Conservation (phyloP, 2,888 invertebrate species). For the Pedicia rivosa region DNA sequence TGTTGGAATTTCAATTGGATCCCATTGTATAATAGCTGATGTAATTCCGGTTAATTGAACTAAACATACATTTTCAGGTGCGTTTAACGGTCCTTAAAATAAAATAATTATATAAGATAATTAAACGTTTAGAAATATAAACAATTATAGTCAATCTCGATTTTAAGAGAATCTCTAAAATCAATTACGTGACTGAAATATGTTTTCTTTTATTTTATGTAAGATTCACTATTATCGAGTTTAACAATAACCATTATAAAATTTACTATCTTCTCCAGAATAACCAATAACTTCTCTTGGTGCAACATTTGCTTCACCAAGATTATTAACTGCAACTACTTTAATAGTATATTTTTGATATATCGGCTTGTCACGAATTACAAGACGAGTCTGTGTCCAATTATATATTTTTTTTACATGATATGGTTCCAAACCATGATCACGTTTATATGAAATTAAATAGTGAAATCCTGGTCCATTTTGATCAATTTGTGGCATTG, state of each 20-base stretch:
- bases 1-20: conserved; percentile 60
- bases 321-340: conserved; percentile 79
- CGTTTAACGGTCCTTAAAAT: conserved; percentile 52
- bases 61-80: conserved; percentile 71
- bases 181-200: too few species aligned
- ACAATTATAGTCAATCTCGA: too few species aligned
- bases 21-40: conserved; percentile 77
- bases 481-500: conserved; percentile 93
- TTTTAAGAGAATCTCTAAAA: too few species aligned
- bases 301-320: conserved; percentile 67
- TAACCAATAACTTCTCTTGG: conserved; percentile 71
- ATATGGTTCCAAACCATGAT: conserved; percentile 54
- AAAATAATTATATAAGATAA: too few species aligned
- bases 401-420: conserved; percentile 55
- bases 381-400: conserved; percentile 52
- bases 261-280: conserved; percentile 76
- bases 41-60: conserved; percentile 63
- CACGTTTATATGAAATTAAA: conserved; percentile 69
- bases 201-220: background rate
- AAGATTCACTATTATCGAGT: too few species aligned
- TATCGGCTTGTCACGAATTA: conserved; percentile 68
- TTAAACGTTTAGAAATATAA: too few species aligned
- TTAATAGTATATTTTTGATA: conserved; percentile 82
- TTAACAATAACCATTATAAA: too few species aligned
- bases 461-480: conserved; percentile 92